These are phyloP conservation scores for Hylaeus volcanicus DNA, from an alignment of 1,140 invertebrate genomes.

Conservation along the genomic window DNA sequence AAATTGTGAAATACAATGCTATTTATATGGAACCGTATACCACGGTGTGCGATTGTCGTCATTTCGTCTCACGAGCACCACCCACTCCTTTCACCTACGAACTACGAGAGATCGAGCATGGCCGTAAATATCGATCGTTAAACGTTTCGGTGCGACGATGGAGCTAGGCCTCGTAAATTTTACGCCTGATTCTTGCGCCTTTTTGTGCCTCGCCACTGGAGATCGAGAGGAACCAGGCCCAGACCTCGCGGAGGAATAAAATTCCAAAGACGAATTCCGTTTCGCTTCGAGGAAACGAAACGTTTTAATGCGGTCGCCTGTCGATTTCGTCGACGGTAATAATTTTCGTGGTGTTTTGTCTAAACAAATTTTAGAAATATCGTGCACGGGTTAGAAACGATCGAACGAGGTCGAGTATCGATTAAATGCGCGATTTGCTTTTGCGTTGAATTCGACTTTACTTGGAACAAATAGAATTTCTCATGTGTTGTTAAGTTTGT, in stretches of 20 bases:
- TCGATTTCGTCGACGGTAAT: not conserved
- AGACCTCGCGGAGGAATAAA: not conserved
- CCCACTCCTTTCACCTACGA: conserved; percentile 29
- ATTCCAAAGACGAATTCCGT: not conserved
- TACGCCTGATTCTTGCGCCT: conserved; percentile 50
- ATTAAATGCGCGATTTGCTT: no score
- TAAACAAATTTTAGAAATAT: not conserved
- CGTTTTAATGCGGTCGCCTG: not conserved
- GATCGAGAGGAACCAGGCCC: not conserved
- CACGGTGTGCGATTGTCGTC: conserved; percentile 35
- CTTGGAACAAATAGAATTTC: no score
- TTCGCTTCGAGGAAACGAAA: not conserved
- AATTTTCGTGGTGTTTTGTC: not conserved
- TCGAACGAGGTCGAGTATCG: not conserved
- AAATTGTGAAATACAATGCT: conserved; percentile 66
- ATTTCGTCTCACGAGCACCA: conserved; percentile 36
- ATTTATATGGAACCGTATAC: conserved; percentile 61
- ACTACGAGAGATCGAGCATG: conserved; percentile 27
- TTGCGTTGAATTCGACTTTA: not conserved
- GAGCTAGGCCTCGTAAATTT: conserved; percentile 67
- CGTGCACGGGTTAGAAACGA: not conserved
- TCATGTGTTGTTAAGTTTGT: no score
- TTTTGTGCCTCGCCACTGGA: conserved; percentile 44
- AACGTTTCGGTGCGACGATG: conserved; percentile 51
- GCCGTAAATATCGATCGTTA: conserved; percentile 62